These are phyloP conservation scores for Mobula birostris DNA, from an alignment of 2,113 vertebrate species.

Conservation along the genomic window DNA sequence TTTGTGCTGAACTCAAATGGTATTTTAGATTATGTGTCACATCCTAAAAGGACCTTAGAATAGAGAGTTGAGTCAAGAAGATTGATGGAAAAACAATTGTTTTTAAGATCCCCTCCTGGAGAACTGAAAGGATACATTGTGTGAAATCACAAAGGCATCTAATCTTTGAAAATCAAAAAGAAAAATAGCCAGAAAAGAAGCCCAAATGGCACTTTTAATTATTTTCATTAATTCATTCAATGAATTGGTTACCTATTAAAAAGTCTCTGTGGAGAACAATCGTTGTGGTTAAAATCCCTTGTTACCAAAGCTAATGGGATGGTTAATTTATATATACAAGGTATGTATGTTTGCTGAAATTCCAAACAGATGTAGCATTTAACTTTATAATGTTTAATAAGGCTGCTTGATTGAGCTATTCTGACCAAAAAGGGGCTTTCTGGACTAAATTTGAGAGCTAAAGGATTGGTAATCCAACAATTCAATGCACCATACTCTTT, in stretches of 20 bases:
- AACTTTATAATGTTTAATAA: neutral
- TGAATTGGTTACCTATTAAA: neutral
- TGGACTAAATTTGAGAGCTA: neutral
- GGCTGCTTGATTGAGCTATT: neutral
- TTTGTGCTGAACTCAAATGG: neutral
- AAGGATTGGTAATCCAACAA: neutral
- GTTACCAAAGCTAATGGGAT: neutral
- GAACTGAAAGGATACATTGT: neutral
- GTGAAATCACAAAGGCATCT: neutral
- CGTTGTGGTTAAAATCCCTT: neutral
- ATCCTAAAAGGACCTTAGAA: neutral
- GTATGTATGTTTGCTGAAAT: neutral
- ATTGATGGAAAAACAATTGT: neutral
- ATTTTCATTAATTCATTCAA: neutral
- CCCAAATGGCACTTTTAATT: neutral
- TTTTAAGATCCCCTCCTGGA: neutral
- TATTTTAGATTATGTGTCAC: neutral
- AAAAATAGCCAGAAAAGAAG: neutral
- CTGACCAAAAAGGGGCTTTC: neutral
- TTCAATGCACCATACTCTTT: neutral
- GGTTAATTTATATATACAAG: neutral
- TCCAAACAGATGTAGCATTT: neutral
- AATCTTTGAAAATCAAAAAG: neutral
- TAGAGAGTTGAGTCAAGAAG: neutral
- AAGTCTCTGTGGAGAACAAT: neutral